Base-by-base conservation (phyloP, 2,888 invertebrate species). In the Troilus luridus region DNA sequence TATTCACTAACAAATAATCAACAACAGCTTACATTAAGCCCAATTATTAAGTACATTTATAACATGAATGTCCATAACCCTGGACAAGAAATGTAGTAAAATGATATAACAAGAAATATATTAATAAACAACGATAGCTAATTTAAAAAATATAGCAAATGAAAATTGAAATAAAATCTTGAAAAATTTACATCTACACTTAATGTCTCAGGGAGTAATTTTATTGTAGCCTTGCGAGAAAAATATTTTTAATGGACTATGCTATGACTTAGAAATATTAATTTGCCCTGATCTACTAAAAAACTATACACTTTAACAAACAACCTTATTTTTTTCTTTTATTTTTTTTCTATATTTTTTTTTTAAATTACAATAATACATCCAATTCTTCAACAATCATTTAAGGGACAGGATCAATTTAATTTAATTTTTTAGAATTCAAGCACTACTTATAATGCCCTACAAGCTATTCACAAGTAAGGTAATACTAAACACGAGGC, bases 21-120 rank as follows among this genome's bases (percentile, higher is more conserved):
- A 92, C 92, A 92, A 92, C 92, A 92, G 92, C 92, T 92, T 90
- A 92, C 89, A 89, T 90, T 90, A 92, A 92, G 92, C 92, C 92
- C 92, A 89, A 91, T 90, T 62, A 88, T 91, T 91, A 91, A 91
- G 91, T 91, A 91, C 91, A 90, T 91, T 91, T 88, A 91, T 90
- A 91, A 91, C 91, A 91, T 88, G 88, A 19, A 90, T 90, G 90
- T 90, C 90, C 90, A 90, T 85, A 88, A 41, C 90, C 90, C 85
- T 88, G 85, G 88, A 90, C 90, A 85, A 88, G 64, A 90, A 90
- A 90, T 90, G 81, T 90, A 90, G 88, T 60, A 27, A 67, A 89
- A 89, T 67, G 21, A 67, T 54, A 56, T 24, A 41, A 89, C 56
- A 89, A 89, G 89, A 67, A 64, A 58, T 88, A 62, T 88, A 88